Percentiles rank a stretch among this genome's conserved stretches.
Conservation (phyloP, 2,888 invertebrate genomes). For the Meliscaeva auricollis region DNA sequence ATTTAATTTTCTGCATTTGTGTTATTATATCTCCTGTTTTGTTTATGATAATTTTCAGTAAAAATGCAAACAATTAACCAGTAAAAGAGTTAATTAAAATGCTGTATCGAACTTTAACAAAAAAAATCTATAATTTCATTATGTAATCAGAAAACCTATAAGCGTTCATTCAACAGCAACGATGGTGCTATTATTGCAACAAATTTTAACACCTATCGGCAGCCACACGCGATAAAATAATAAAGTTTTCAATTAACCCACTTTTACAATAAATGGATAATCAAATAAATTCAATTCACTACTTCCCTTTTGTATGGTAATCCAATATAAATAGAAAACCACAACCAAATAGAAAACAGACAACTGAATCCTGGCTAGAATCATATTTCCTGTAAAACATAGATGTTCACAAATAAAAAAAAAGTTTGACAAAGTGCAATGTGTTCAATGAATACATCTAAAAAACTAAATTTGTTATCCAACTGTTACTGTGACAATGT, state of each 20-base stretch:
- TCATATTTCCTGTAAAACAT: not conserved
- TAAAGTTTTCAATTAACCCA: conserved; percentile 68
- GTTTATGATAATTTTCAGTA: conserved; percentile 3
- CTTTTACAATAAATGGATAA: conserved; percentile 63
- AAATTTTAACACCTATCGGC: conserved; percentile 12
- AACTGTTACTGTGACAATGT: no score
- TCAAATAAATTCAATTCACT: conserved; percentile 63
- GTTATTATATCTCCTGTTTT: not conserved
- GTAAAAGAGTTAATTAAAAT: conserved; percentile 22
- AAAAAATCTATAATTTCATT: conserved; percentile 4
- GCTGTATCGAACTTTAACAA: not conserved
- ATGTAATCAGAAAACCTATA: not conserved
- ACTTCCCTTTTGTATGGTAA: conserved; percentile 47
- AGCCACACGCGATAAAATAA: conserved; percentile 55
- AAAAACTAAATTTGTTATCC: no score
- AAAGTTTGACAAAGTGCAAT: no score
- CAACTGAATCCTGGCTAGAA: not conserved
- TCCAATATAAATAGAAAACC: conserved; percentile 44
- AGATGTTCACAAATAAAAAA: not conserved
- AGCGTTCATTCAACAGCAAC: not conserved
- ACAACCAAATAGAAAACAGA: not conserved
- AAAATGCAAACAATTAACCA: conserved; percentile 5
- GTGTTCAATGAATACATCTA: no score
- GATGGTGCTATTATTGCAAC: not conserved
- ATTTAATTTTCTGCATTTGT: not conserved